Base-by-base conservation (phyloP, 2,797 vertebrate species). In the Lindbergichthys nudifrons region DNA sequence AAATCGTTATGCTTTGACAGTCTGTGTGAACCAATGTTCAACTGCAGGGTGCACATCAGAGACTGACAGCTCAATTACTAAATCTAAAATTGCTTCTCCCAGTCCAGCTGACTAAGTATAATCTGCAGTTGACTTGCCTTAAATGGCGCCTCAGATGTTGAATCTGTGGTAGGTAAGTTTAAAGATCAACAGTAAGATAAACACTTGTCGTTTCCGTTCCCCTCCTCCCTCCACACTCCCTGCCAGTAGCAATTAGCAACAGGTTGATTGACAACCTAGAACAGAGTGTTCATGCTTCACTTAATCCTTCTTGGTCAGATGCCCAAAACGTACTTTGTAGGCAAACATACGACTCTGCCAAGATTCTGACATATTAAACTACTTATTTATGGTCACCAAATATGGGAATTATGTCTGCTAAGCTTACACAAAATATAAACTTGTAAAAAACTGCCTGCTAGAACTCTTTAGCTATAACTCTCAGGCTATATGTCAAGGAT, bases 121-220 rank as follows among this genome's bases (percentile, higher is more conserved):
- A 75, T 69, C 41, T 77, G 72, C 59, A 65, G 46, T 39, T 47
- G 9, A 62, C 58, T 60, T 9, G 42, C 39, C 45, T 59, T 13
- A 66, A 73, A 79, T 15, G 53, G 56, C 12, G 23, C 64, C 53
- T 78, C 66, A 60, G 53, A 79, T 58, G 81, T 80, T 51, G 15
- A 65, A 72, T 13, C 72, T 79, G 87, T 63, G 89, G 87, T 83
- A 83, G 88, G 89, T 91, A 80, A 73, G 79, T 85, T 87, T 84
- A 85, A 90, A 89, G 88, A 87, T 87, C 87, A 91, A 73, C 78
- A 51, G 78, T 57, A 80, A 87, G 81, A 87, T 88, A 88, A 91
- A 91, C 77, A 86, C 50, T 65, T 54, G 58, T 47, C 75, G 78
- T 83, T 87, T 86, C 75, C 75, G 47, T 13, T 77, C 81, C 70